These are phyloP conservation scores for Hypsibius dujardini DNA, from an alignment of 1,140 invertebrate genomes.

Conservation along the genomic window DNA sequence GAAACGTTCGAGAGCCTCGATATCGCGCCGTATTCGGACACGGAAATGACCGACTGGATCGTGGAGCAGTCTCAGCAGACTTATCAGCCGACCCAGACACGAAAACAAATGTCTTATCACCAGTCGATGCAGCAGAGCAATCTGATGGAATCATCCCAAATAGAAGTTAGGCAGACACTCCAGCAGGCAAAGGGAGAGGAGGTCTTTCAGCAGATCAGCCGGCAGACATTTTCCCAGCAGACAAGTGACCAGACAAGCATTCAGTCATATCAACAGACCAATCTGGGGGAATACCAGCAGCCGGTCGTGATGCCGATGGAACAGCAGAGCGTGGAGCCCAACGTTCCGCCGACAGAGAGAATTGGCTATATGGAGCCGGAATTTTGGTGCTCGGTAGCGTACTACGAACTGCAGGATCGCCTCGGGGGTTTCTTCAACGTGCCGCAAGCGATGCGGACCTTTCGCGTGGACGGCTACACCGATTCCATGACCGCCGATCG, in stretches of 20 bases:
- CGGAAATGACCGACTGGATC: no score
- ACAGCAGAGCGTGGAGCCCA: slow-evolving; percentile 38
- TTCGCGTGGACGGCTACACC: slow-evolving; percentile 3
- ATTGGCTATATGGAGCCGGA: slow-evolving; percentile 91
- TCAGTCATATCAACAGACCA: no score
- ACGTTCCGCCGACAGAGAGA: slow-evolving; percentile 47
- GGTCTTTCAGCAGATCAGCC: background rate
- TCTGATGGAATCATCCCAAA: background rate
- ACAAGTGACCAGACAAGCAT: background rate
- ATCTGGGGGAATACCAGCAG: background rate
- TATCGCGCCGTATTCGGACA: no score
- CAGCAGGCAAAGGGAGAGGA: background rate
- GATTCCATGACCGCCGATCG: background rate
- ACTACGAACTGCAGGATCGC: slow-evolving; percentile 86
- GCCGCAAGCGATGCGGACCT: slow-evolving; percentile 77
- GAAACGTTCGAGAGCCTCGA: no score
- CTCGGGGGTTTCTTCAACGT: slow-evolving; percentile 82
- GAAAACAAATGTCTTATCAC: no score
- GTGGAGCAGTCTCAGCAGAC: no score
- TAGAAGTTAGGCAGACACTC: background rate
- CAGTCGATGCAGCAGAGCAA: no score
- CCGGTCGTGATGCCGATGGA: background rate
- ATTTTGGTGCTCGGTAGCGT: slow-evolving; percentile 94
- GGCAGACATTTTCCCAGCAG: background rate
- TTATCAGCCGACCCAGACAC: no score